Evolutionary conservation across 2,888 invertebrate genomes (phyloP).

Genomic region (Cephalotes varians): DNA sequence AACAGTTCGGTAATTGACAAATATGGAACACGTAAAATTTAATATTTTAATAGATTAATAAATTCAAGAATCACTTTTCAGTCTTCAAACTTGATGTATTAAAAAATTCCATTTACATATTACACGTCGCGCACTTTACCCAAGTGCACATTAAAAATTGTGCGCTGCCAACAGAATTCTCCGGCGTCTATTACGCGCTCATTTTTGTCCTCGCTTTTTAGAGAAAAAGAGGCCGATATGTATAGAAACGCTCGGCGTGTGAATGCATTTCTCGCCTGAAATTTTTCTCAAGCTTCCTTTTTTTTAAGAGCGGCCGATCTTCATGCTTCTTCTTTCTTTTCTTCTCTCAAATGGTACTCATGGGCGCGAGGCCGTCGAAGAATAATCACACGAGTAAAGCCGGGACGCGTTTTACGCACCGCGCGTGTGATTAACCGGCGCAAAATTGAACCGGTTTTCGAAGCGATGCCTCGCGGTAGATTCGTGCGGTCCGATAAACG

Average conservation of each 20-base stretch:
- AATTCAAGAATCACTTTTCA: background rate
- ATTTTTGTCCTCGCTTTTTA: slow-evolving; percentile 29
- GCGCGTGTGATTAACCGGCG: slow-evolving; percentile 62
- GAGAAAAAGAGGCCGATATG: slow-evolving; percentile 61
- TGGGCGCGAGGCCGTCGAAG: slow-evolving; percentile 10
- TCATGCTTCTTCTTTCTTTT: slow-evolving; percentile 30
- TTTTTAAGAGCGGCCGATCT: background rate
- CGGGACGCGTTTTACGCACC: slow-evolving; percentile 24
- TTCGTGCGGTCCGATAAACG: slow-evolving; percentile 31
- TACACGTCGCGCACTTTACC: background rate
- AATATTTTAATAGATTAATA: background rate
- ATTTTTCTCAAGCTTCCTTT: slow-evolving; percentile 30
- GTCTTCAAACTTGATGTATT: background rate
- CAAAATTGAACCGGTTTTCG: slow-evolving; percentile 73
- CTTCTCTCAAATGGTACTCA: slow-evolving; percentile 19
- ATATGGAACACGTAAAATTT: background rate
- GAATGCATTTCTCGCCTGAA: slow-evolving; percentile 53
- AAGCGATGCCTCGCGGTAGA: slow-evolving; percentile 15
- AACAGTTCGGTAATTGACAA: background rate
- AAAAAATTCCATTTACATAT: slow-evolving; percentile 21
- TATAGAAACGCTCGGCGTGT: slow-evolving; percentile 48
- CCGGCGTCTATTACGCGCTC: slow-evolving; percentile 31
- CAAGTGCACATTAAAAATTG: slow-evolving; percentile 23
- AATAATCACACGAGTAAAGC: slow-evolving; percentile 49
- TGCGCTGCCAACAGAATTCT: background rate